These are phyloP conservation scores for Napeogenes inachia DNA, from an alignment of 2,888 invertebrate genomes.

Conservation along the genomic window DNA sequence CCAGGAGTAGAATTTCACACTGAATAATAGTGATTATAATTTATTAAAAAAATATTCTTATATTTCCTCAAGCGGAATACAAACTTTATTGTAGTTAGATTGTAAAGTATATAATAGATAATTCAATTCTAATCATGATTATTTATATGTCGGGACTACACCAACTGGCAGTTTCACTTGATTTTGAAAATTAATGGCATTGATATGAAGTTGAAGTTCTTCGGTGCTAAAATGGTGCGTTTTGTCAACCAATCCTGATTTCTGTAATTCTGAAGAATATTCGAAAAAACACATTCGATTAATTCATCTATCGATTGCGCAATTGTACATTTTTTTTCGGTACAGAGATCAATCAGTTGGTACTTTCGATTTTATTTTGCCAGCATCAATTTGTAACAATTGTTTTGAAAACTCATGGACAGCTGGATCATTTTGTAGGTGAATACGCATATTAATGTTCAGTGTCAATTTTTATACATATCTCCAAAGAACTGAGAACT, in stretches of 20 bases:
- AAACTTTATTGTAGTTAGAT: no score
- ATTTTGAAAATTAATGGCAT: conserved; percentile 19
- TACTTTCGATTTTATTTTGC: conserved; percentile 24
- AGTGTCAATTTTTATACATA: conserved; percentile 17
- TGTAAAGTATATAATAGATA: conserved; percentile 18
- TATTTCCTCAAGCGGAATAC: no score
- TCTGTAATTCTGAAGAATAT: conserved; percentile 23
- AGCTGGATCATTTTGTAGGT: conserved; percentile 18
- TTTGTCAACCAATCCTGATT: conserved; percentile 20
- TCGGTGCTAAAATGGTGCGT: no score
- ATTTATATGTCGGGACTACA: conserved; percentile 19
- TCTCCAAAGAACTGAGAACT: conserved; percentile 5
- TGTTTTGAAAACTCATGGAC: conserved; percentile 24
- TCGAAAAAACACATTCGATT: conserved; percentile 26
- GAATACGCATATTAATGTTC: conserved; percentile 22
- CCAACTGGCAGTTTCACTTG: conserved; percentile 17
- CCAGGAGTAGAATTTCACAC: no score
- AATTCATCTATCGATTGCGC: conserved; percentile 25
- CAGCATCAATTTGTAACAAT: conserved; percentile 22
- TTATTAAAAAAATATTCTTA: no score
- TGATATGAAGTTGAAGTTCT: conserved; percentile 20
- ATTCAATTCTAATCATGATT: conserved; percentile 22
- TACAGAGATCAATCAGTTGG: conserved; percentile 21
- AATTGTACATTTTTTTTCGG: conserved; percentile 25
- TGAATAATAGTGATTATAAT: no score